phyloP scores from a whole-genome alignment of 2,797 vertebrate genomes.

The Chelmon rostratus region DNA sequence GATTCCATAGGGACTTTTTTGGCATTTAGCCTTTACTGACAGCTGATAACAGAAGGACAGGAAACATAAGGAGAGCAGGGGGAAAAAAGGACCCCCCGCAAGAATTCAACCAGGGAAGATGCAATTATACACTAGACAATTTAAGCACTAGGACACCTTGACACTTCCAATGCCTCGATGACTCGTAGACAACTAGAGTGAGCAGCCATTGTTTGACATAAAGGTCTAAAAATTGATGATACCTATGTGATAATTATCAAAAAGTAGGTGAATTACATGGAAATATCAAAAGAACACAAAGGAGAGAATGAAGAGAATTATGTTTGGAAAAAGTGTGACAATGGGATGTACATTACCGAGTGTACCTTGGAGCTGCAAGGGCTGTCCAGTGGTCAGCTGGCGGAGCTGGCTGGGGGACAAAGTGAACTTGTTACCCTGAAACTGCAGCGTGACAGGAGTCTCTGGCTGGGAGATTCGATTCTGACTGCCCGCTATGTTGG shows the following conservation, averaged over 20 bases:
- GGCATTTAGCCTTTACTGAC: background rate
- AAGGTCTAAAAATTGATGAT: background rate
- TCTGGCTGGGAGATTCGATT: constrained; percentile 91
- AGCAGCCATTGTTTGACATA: background rate
- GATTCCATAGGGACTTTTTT: too few species aligned
- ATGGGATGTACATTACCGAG: constrained; percentile 79
- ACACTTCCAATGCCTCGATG: background rate
- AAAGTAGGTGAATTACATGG: background rate
- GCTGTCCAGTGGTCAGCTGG: constrained; percentile 97
- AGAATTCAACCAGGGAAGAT: background rate
- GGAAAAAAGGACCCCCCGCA: background rate
- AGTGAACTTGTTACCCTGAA: constrained; percentile 99
- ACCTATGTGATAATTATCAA: background rate
- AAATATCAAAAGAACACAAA: constrained; percentile 13
- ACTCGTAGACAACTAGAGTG: background rate
- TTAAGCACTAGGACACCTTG: background rate
- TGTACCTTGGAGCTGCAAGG: constrained; percentile 97
- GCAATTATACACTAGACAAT: background rate
- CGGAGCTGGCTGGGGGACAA: constrained; percentile 97
- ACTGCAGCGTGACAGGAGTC: constrained; percentile 97
- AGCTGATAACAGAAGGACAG: background rate
- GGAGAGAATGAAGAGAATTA: constrained; percentile 16
- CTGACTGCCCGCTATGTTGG: constrained; percentile 89
- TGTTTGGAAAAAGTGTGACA: constrained; percentile 39
- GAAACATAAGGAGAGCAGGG: background rate